Conservation (phyloP, 2,888 invertebrate genomes). For the Chrysolina americana region DNA sequence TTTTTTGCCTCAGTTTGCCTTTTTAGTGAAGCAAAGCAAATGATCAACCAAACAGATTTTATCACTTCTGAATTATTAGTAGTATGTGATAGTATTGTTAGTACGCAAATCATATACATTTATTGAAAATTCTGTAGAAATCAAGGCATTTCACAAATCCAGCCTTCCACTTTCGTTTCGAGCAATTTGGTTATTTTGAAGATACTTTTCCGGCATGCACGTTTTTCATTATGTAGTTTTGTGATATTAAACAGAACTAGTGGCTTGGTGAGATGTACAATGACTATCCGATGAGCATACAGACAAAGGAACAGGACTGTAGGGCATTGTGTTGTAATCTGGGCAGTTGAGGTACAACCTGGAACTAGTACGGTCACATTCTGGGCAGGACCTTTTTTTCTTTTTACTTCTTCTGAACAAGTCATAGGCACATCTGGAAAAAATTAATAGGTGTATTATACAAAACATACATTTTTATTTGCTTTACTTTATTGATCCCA, state of each 20-base stretch:
- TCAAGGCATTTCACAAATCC: no score
- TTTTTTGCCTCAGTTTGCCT: no score
- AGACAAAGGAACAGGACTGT: constrained; percentile 71
- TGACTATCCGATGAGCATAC: constrained; percentile 68
- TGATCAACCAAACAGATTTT: no score
- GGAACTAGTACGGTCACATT: constrained; percentile 79
- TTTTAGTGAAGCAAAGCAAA: no score
- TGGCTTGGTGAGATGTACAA: constrained; percentile 71
- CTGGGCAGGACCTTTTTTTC: constrained; percentile 78
- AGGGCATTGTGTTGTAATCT: constrained; percentile 62
- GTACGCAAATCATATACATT: no score
- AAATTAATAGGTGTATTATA: constrained; percentile 6
- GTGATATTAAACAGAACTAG: constrained; percentile 70
- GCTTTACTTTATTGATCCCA: no score
- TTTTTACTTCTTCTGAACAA: constrained; percentile 75
- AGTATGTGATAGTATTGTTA: no score
- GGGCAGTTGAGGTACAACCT: constrained; percentile 74
- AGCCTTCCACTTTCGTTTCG: no score
- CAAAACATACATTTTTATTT: no score
- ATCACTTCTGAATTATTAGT: no score
- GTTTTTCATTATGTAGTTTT: neutral
- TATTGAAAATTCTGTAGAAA: no score
- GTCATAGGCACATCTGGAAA: constrained; percentile 78
- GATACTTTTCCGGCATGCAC: neutral
- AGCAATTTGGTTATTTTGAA: neutral